These are phyloP conservation scores for Muraenolepis orangiensis DNA, from an alignment of 2,797 vertebrate species.

Conservation along the genomic window DNA sequence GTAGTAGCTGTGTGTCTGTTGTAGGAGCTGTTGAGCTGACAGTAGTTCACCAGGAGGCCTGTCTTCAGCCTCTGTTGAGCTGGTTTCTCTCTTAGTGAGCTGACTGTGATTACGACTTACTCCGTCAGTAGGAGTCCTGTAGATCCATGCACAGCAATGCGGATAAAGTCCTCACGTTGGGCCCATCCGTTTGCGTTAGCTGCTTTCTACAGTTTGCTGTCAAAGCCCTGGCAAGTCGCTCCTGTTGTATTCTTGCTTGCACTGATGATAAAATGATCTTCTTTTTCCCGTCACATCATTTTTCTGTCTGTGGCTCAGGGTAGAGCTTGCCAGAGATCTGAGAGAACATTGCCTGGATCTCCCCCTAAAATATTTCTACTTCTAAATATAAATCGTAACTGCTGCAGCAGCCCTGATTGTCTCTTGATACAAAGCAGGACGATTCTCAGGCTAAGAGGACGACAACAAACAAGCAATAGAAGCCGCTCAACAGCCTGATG, in stretches of 20 bases:
- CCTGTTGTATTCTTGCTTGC: conserved; percentile 40
- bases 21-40: conserved; percentile 64
- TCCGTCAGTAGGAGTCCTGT: conserved; percentile 55
- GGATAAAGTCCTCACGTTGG: conserved; percentile 49
- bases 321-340: conserved; percentile 34
- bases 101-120: conserved; percentile 49
- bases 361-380: conserved; percentile 36
- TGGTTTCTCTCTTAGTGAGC: conserved; percentile 48
- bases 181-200: conserved; percentile 52
- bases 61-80: conserved; percentile 59
- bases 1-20: too few species aligned
- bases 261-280: conserved; percentile 50
- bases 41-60: conserved; percentile 60
- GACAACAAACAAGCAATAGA: conserved; percentile 18
- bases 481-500: not conserved
- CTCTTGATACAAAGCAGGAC: conserved; percentile 19
- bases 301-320: conserved; percentile 12
- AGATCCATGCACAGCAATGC: conserved; percentile 47
- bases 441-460: conserved; percentile 20
- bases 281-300: conserved; percentile 26
- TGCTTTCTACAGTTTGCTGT: conserved; percentile 44
- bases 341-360: conserved; percentile 43
- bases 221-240: conserved; percentile 19
- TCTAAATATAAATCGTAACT: conserved; percentile 41
- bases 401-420: conserved; percentile 30